Evolutionary conservation across 2,888 invertebrate species (phyloP).

Genomic region (Melinaea marsaeus): DNA sequence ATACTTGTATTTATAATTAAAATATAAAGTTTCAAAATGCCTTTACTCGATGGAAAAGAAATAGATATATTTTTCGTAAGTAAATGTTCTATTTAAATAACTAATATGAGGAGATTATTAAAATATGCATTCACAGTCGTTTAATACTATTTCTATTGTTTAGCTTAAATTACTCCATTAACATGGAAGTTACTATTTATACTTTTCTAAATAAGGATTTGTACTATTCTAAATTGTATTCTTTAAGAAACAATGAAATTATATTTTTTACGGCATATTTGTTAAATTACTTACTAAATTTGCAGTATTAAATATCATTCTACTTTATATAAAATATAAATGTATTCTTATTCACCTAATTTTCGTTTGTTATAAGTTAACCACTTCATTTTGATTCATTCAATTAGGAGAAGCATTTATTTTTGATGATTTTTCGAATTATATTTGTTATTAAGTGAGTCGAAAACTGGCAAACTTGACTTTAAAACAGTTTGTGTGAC

Average conservation of each 20-base stretch:
- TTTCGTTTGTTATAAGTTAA: too few relatives aligned
- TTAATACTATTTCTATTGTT: not conserved
- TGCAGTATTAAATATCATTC: too few relatives aligned
- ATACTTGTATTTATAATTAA: not conserved
- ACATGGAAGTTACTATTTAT: not conserved
- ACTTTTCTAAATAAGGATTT: not conserved
- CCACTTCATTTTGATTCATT: too few relatives aligned
- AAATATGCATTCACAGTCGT: not conserved
- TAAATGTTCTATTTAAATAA: conserved; percentile 30
- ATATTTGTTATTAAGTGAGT: too few relatives aligned
- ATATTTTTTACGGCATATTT: conserved; percentile 4
- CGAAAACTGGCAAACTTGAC: too few relatives aligned
- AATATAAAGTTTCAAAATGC: conserved; percentile 65
- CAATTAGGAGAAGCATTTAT: too few relatives aligned
- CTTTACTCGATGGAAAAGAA: conserved; percentile 68
- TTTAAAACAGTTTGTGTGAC: too few relatives aligned
- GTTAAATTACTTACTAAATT: conserved; percentile 5
- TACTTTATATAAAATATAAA: too few relatives aligned
- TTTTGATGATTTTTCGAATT: too few relatives aligned
- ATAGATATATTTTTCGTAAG: conserved; percentile 75
- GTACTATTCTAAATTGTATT: not conserved
- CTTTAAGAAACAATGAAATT: not conserved
- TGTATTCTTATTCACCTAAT: too few relatives aligned
- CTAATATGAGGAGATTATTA: not conserved
- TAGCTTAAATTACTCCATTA: conserved; percentile 3